A percentile compares a stretch with the other conserved stretches of the same genome.
phyloP scores from a whole-genome alignment of 2,113 vertebrate species.

The Myrmecophaga tridactyla region DNA sequence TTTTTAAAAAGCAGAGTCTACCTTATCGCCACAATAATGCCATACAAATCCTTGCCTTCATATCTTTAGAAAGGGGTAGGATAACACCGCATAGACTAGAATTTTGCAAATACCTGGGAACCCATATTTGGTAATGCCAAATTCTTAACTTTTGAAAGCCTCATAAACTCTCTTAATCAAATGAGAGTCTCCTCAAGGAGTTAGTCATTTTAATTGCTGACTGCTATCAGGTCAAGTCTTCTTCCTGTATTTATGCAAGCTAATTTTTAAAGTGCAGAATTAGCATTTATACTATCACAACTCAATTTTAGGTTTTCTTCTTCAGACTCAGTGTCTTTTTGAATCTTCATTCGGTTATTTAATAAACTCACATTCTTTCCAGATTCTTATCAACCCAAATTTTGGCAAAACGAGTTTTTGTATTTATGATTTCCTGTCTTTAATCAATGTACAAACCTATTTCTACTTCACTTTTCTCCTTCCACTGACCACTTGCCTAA shows the following conservation, averaged over 20 bases:
- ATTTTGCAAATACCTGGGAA: not conserved
- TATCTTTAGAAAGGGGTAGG: not conserved
- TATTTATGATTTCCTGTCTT: not conserved
- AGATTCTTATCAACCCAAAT: not conserved
- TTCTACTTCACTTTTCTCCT: not conserved
- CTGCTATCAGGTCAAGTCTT: not conserved
- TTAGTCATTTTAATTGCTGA: not conserved
- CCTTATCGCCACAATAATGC: not conserved
- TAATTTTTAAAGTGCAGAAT: conserved; percentile 8
- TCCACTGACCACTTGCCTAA: not conserved
- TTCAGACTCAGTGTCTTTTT: not conserved
- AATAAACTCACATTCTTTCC: not conserved
- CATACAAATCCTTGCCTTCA: not conserved
- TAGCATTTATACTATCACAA: not conserved
- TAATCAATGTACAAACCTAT: not conserved
- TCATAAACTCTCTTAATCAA: not conserved
- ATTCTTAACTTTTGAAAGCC: not conserved
- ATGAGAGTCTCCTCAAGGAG: not conserved
- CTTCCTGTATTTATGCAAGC: not conserved
- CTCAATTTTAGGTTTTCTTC: not conserved
- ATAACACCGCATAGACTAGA: not conserved
- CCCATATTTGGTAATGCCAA: not conserved
- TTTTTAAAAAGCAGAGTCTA: not conserved
- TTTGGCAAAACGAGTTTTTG: not conserved
- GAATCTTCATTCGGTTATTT: not conserved